phyloP scores from a whole-genome alignment of 1,140 invertebrate species.

The Atta texana region DNA sequence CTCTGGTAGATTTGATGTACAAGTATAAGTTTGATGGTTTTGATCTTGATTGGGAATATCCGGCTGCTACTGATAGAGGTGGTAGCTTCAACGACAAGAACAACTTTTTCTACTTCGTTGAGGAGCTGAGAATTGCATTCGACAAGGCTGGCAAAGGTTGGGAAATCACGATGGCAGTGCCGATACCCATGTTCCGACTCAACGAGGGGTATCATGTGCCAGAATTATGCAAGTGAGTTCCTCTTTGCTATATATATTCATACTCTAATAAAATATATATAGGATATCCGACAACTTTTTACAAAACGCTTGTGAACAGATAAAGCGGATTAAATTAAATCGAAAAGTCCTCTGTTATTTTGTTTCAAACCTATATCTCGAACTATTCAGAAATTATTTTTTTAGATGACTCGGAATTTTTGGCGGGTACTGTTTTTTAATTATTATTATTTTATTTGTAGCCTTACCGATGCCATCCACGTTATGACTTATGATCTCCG shows the following conservation, averaged over 20 bases:
- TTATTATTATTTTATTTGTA: conserved; percentile 74
- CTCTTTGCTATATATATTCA: neutral
- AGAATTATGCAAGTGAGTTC: conserved; percentile 92
- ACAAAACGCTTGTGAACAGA: too few species aligned
- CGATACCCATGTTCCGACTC: conserved; percentile 93
- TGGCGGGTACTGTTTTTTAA: too few species aligned
- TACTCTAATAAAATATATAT: neutral
- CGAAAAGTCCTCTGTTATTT: too few species aligned
- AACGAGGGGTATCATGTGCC: conserved; percentile 96
- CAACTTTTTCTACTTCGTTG: conserved; percentile 93
- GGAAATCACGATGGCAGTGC: conserved; percentile 95
- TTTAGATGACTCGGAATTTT: too few species aligned
- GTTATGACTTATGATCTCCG: conserved; percentile 97
- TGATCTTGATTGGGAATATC: conserved; percentile 95
- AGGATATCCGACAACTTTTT: neutral
- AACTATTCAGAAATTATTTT: too few species aligned
- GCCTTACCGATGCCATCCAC: conserved; percentile 92
- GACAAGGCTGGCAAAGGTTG: conserved; percentile 91
- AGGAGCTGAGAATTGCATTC: conserved; percentile 93
- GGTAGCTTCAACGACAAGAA: conserved; percentile 94
- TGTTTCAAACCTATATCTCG: too few species aligned
- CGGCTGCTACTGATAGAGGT: conserved; percentile 94
- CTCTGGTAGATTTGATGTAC: conserved; percentile 89
- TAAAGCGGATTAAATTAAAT: too few species aligned
- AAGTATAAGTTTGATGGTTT: conserved; percentile 93